These are phyloP conservation scores for Pangasius larnaudii DNA, from an alignment of 2,797 vertebrate genomes.

Conservation along the genomic window DNA sequence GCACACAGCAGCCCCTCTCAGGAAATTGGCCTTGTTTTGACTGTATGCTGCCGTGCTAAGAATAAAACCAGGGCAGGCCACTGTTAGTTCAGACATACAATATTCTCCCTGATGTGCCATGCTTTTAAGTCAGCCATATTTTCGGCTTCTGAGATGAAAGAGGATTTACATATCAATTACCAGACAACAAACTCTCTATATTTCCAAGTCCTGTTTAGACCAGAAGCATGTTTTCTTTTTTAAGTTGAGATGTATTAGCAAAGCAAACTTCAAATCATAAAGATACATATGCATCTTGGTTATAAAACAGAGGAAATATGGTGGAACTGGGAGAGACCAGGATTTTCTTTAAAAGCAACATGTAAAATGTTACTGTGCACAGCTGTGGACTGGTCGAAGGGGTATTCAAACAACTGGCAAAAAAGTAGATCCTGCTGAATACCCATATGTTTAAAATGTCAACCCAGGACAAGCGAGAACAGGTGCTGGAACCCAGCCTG, in stretches of 20 bases:
- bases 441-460: conserved; percentile 75
- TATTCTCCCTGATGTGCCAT: conserved; percentile 58
- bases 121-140: conserved; percentile 73
- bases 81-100: conserved; percentile 75
- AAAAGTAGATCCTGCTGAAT: conserved; percentile 66
- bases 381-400: conserved; percentile 65
- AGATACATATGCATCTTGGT: conserved; percentile 39
- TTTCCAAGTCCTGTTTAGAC: conserved; percentile 36
- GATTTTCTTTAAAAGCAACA: conserved; percentile 68
- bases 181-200: neutral
- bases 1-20: conserved; percentile 71
- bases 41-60: conserved; percentile 75
- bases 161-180: conserved; percentile 72
- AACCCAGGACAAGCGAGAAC: conserved; percentile 71
- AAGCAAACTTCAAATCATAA: conserved; percentile 20
- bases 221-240: conserved; percentile 17
- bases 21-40: conserved; percentile 79
- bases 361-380: conserved; percentile 73
- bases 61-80: conserved; percentile 75
- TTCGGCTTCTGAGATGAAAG: conserved; percentile 73
- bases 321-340: conserved; percentile 56
- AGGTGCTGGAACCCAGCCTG: conserved; percentile 68
- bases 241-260: conserved; percentile 22
- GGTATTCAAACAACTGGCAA: conserved; percentile 71
- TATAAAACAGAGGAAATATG: conserved; percentile 67